Evolutionary conservation across 2,888 invertebrate species (phyloP), one percentile per base, ranked within the genome.

Genomic region (Norana najaformis): DNA sequence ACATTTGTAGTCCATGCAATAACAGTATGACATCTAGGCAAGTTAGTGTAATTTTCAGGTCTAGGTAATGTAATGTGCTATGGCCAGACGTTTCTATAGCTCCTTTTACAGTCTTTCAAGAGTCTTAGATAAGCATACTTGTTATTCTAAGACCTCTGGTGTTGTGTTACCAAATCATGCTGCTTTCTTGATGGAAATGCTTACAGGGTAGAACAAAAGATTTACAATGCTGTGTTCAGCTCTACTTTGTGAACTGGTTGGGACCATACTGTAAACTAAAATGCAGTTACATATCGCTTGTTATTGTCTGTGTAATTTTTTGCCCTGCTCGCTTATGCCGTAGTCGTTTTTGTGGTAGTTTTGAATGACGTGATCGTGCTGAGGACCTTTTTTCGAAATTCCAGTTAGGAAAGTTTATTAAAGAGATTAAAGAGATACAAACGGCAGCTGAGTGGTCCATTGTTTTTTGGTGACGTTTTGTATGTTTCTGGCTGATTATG

Each of bases 11-110:
- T 69, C n/a, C n/a, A 69, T 69, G 69, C n/a, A 30, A 69, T 69
- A 69, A 69, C 69, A n/a, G 30, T 69, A 16, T 16, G n/a, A 69
- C n/a, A 8, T 69, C 69, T n/a, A 69, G 30, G n/a, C 69, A n/a
- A n/a, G 69, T 69, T 69, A 69, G n/a, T 69, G 69, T 69, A 69
- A n/a, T n/a, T 69, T 69, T 69, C 69, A 69, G 69, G 69, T 69
- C 69, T 69, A 69, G 69, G 13, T 69, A n/a, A 69, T n/a, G 69
- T 69, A 30, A 5, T 69, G 69, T n/a, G n/a, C 69, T 8, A n/a
- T 69, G 11, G 69, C 69, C n/a, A 69, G 69, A 69, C 69, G 8
- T 69, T 5, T 69, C 30, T n/a, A n/a, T 69, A 69, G n/a, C 6
- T 69, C 69, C 30, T 69, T 69, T 69, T 69, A n/a, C 69, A 69